Evolutionary conservation across 2,113 vertebrate genomes (phyloP).

Genomic region (Elephantulus edwardii): DNA sequence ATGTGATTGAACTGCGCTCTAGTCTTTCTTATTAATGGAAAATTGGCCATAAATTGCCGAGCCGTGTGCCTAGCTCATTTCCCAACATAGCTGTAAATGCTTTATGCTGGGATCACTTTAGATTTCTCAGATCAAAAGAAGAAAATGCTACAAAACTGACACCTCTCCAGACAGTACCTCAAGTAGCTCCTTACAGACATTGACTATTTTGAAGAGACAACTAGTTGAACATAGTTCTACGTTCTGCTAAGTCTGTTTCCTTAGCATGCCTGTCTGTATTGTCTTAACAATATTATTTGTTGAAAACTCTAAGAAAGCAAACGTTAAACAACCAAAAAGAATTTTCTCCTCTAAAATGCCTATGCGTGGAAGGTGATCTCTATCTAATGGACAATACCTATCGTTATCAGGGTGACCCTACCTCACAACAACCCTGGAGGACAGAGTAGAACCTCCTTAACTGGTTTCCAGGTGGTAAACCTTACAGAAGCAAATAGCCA

Average conservation of each 20-base stretch:
- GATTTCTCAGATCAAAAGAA: slow-evolving; percentile 74
- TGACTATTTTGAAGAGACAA: not conserved
- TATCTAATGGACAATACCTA: slow-evolving; percentile 13
- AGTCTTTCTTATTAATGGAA: slow-evolving; percentile 87
- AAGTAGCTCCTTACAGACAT: slow-evolving; percentile 41
- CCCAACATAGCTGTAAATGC: slow-evolving; percentile 83
- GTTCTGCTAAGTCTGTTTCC: not conserved
- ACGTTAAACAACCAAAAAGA: not conserved
- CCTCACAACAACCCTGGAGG: not conserved
- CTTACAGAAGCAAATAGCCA: not conserved
- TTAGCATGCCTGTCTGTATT: not conserved
- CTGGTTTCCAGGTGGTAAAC: not conserved
- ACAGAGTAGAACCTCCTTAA: not conserved
- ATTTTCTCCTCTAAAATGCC: slow-evolving; percentile 23
- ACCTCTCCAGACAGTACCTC: not conserved
- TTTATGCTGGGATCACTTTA: slow-evolving; percentile 79
- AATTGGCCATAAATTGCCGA: slow-evolving; percentile 86
- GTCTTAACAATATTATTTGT: not conserved
- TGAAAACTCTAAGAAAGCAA: not conserved
- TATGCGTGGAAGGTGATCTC: not conserved
- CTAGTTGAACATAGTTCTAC: not conserved
- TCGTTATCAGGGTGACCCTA: not conserved
- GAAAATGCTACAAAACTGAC: slow-evolving; percentile 52
- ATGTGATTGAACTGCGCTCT: slow-evolving; percentile 81
- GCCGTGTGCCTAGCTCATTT: slow-evolving; percentile 82